These are phyloP conservation scores for Mus minutoides DNA, from an alignment of 2,797 vertebrate genomes.

Conservation along the genomic window DNA sequence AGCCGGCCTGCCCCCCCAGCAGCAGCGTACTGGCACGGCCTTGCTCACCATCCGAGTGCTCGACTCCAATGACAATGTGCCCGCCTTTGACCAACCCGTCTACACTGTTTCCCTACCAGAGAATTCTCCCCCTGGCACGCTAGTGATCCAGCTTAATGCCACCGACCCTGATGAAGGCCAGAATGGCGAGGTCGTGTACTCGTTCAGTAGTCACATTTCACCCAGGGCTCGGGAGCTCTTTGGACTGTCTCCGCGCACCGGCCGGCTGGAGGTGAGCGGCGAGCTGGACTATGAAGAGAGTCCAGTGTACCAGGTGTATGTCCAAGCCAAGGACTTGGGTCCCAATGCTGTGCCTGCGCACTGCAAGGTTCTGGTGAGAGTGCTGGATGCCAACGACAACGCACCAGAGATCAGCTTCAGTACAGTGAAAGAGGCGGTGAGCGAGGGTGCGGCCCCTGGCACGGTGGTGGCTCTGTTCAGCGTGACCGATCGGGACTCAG, in stretches of 20 bases:
- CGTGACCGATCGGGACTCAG: constrained; percentile 95
- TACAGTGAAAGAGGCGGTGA: constrained; percentile 97
- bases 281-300: constrained; percentile 98
- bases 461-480: constrained; percentile 97
- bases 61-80: constrained; percentile 98
- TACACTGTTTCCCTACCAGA: constrained; percentile 95
- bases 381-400: constrained; percentile 96
- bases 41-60: constrained; percentile 96
- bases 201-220: constrained; percentile 97
- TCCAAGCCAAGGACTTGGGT: constrained; percentile 98
- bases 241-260: constrained; percentile 93
- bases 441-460: constrained; percentile 94
- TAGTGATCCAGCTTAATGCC: constrained; percentile 97
- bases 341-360: constrained; percentile 98
- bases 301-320: constrained; percentile 94
- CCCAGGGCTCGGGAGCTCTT: constrained; percentile 95
- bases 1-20: constrained; percentile 87
- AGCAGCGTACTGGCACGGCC: constrained; percentile 95
- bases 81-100: constrained; percentile 95
- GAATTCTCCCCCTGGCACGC: constrained; percentile 94
- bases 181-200: constrained; percentile 96
- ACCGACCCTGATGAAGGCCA: constrained; percentile 96
- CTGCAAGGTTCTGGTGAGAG: constrained; percentile 96
- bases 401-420: constrained; percentile 98
- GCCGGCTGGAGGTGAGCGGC: constrained; percentile 95